phyloP scores from a whole-genome alignment of 2,113 vertebrate species.

The Indicator maculatus region DNA sequence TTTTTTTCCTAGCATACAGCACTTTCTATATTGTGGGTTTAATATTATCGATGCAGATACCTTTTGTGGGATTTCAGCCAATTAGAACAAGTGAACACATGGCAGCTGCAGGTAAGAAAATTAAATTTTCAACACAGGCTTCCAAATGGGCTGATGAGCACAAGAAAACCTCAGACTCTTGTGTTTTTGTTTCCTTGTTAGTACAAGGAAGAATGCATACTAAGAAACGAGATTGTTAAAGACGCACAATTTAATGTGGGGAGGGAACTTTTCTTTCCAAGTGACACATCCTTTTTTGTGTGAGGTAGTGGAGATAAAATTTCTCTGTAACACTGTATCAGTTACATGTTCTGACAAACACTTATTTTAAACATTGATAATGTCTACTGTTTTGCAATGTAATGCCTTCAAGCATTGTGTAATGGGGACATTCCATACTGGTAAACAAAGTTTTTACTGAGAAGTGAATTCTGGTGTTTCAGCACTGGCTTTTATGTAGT shows the following conservation, averaged over 20 bases:
- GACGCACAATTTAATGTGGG: background rate
- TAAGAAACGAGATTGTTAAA: background rate
- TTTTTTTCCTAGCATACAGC: constrained; percentile 83
- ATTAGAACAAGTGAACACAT: constrained; percentile 98
- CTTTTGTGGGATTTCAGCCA: constrained; percentile 96
- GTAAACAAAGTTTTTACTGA: background rate
- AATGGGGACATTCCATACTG: background rate
- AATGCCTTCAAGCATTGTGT: background rate
- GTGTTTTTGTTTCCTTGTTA: background rate
- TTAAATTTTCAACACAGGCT: background rate
- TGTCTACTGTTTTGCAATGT: background rate
- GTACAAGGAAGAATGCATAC: background rate
- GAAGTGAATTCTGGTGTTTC: background rate
- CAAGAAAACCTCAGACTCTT: background rate
- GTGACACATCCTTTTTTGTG: background rate
- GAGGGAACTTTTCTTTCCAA: background rate
- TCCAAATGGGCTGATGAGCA: background rate
- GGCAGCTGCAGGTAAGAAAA: constrained; percentile 91
- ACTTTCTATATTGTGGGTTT: constrained; percentile 98
- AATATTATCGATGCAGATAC: constrained; percentile 96
- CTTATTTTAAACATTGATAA: background rate
- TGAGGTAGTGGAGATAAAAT: constrained; percentile 2
- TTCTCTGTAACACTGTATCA: background rate
- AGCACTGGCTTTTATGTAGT: background rate
- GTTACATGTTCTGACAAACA: background rate